Conservation (phyloP, 2,113 vertebrate genomes). For the Aptenodytes forsteri region DNA sequence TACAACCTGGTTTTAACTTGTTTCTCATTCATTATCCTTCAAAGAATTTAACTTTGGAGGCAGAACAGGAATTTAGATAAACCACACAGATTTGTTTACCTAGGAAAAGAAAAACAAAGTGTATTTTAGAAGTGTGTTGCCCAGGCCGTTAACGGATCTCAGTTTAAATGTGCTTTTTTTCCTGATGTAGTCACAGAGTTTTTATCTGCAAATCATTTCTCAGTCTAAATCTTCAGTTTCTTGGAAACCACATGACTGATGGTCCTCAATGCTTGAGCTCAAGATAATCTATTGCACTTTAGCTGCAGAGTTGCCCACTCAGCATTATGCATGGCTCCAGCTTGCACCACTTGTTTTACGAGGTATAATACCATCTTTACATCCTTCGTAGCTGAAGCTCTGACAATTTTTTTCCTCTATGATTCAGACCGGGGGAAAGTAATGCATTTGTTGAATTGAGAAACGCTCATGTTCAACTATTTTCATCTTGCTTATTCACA, state of each 20-base stretch:
- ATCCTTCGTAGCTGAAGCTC: neutral
- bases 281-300: conserved; percentile 28
- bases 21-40: neutral
- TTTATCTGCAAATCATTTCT: conserved; percentile 19
- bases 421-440: neutral
- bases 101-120: neutral
- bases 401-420: neutral
- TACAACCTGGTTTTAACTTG: neutral
- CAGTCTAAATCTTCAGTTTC: conserved; percentile 30
- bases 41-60: neutral
- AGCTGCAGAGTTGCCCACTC: conserved; percentile 44
- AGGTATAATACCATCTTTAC: neutral
- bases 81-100: neutral
- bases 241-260: conserved; percentile 54
- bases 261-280: neutral
- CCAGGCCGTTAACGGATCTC: neutral
- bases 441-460: neutral
- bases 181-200: neutral
- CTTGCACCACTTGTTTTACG: conserved; percentile 22
- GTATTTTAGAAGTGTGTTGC: neutral
- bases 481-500: conserved; percentile 16
- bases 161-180: neutral
- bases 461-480: neutral
- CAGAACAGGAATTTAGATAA: neutral
- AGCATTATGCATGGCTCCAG: conserved; percentile 3